Evolutionary conservation across 1,140 invertebrate genomes (phyloP).

Genomic region (Diorhabda carinulata): DNA sequence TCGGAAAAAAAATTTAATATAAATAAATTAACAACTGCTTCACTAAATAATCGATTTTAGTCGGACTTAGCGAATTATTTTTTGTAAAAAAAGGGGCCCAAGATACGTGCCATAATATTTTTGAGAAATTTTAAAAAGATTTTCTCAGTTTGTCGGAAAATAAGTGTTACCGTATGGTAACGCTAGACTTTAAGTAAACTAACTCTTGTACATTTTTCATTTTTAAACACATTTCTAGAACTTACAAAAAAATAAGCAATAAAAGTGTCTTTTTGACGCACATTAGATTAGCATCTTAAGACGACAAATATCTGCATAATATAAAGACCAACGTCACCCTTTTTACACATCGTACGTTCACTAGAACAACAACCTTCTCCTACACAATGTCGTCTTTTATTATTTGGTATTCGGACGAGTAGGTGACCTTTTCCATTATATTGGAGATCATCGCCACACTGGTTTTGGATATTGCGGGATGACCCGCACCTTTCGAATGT

Average conservation of each 20-base stretch:
- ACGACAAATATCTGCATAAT: background rate
- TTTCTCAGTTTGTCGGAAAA: slow-evolving; percentile 1
- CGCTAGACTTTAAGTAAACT: background rate
- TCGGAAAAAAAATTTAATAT: too few relatives aligned
- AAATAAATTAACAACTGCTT: too few relatives aligned
- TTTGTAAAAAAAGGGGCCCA: too few relatives aligned
- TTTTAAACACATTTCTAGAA: too few relatives aligned
- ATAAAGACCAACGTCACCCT: slow-evolving; percentile 21
- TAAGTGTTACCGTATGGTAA: background rate
- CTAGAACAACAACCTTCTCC: slow-evolving; percentile 23
- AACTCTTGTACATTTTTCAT: background rate
- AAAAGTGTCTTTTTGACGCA: background rate
- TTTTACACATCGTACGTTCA: slow-evolving; percentile 12
- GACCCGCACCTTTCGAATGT: slow-evolving; percentile 18
- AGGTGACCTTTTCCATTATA: slow-evolving; percentile 21
- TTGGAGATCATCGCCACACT: slow-evolving; percentile 19
- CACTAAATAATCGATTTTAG: too few relatives aligned
- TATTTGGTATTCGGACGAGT: slow-evolving; percentile 20
- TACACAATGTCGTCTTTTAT: background rate
- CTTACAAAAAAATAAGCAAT: slow-evolving; percentile 17
- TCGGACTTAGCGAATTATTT: too few relatives aligned
- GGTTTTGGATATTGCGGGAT: slow-evolving; percentile 5
- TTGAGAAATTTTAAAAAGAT: too few relatives aligned
- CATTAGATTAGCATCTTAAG: background rate
- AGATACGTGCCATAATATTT: too few relatives aligned